A percentile compares a stretch with the other conserved stretches of the same genome.
These are phyloP conservation scores for Sandelia bainsii DNA, from an alignment of 2,797 vertebrate species.

Conservation along the genomic window DNA sequence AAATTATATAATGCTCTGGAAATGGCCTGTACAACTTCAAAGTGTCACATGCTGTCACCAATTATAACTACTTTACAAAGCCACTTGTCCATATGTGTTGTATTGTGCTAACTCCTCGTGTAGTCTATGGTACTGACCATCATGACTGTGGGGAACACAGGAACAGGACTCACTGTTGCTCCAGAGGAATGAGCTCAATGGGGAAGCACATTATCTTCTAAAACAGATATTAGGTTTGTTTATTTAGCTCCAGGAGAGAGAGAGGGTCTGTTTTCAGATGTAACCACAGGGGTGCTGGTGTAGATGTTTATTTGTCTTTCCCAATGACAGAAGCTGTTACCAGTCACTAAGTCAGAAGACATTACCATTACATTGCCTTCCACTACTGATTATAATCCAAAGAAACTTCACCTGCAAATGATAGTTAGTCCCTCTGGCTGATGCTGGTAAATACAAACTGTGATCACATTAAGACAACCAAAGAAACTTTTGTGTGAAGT, in stretches of 20 bases:
- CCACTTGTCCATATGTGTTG: slow-evolving; percentile 57
- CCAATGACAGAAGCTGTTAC: slow-evolving; percentile 70
- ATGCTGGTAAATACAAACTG: slow-evolving; percentile 25
- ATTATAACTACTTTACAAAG: slow-evolving; percentile 58
- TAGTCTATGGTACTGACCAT: slow-evolving; percentile 30
- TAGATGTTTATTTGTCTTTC: slow-evolving; percentile 80
- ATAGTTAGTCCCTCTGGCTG: slow-evolving; percentile 12
- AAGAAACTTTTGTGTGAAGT: slow-evolving; percentile 10
- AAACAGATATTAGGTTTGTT: slow-evolving; percentile 77
- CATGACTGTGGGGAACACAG: slow-evolving; percentile 28
- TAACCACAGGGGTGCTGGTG: slow-evolving; percentile 54
- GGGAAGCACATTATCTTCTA: slow-evolving; percentile 68
- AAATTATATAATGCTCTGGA: slow-evolving; percentile 33
- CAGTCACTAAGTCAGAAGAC: slow-evolving; percentile 59
- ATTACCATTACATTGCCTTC: slow-evolving; percentile 50
- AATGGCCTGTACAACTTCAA: slow-evolving; percentile 68
- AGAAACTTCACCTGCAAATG: slow-evolving; percentile 58
- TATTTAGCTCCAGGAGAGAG: slow-evolving; percentile 64
- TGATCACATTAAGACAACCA: slow-evolving; percentile 24
- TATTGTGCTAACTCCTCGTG: slow-evolving; percentile 40
- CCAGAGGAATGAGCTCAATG: slow-evolving; percentile 54
- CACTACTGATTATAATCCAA: slow-evolving; percentile 60
- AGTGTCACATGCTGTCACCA: slow-evolving; percentile 47
- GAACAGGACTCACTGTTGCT: slow-evolving; percentile 33
- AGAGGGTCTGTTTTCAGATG: slow-evolving; percentile 75